These are phyloP conservation scores for Drosophila pseudoananassae DNA, from an alignment of 1,140 invertebrate species.

Conservation along the genomic window DNA sequence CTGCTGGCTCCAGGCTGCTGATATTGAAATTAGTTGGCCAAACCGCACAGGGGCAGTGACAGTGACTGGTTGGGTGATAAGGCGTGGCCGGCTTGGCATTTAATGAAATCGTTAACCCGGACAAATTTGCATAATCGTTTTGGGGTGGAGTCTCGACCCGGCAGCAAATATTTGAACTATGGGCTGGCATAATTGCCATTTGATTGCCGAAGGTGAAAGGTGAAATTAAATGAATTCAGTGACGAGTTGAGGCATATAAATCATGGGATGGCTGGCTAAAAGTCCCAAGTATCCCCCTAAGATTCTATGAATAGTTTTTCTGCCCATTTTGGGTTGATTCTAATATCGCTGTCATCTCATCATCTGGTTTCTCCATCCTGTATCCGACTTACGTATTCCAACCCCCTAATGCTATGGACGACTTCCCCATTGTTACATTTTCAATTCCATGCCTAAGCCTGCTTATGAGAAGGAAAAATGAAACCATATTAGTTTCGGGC, in stretches of 20 bases:
- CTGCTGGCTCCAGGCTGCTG: constrained; percentile 33
- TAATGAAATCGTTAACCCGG: constrained; percentile 70
- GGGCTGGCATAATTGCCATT: constrained; percentile 59
- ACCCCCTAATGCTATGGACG: neutral
- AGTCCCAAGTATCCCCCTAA: neutral
- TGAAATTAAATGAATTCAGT: constrained; percentile 11
- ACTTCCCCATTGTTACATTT: constrained; percentile 37
- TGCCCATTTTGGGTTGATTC: constrained; percentile 1
- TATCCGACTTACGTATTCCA: constrained; percentile 46
- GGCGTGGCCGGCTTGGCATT: constrained; percentile 49
- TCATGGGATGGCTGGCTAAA: neutral
- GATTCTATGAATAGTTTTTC: constrained; percentile 11
- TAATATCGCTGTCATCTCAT: constrained; percentile 33
- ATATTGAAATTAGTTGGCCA: constrained; percentile 73
- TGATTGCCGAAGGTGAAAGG: constrained; percentile 42
- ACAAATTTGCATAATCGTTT: constrained; percentile 72
- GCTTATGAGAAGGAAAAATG: constrained; percentile 38
- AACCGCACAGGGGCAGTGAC: constrained; percentile 14
- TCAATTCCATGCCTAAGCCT: constrained; percentile 71
- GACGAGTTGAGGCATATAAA: constrained; percentile 2
- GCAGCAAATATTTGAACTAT: constrained; percentile 65
- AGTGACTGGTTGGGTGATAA: constrained; percentile 35
- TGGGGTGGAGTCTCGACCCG: constrained; percentile 1
- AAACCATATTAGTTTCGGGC: constrained; percentile 71
- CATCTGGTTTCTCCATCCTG: constrained; percentile 37